Percentiles rank a stretch among this genome's conserved stretches.
phyloP scores from a whole-genome alignment of 2,113 vertebrate species.

The Brachionichthys hirsutus region DNA sequence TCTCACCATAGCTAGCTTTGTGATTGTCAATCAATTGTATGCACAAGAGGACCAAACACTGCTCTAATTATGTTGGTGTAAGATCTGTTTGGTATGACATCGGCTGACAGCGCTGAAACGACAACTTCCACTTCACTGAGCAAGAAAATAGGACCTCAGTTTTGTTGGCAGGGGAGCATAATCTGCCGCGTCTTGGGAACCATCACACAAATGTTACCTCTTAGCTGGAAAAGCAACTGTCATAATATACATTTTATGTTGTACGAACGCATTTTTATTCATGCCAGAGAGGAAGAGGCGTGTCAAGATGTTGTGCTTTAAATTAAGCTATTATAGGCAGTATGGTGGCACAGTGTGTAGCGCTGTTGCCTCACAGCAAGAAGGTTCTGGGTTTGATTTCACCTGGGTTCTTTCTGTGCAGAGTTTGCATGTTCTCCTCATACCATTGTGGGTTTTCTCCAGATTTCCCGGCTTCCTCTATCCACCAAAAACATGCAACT shows the following conservation, averaged over 20 bases:
- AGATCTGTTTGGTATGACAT: conserved; percentile 56
- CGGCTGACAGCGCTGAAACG: conserved; percentile 62
- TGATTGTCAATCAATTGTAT: conserved; percentile 56
- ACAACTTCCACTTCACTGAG: conserved; percentile 67
- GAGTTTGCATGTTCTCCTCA: too few species aligned
- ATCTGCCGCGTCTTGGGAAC: conserved; percentile 58
- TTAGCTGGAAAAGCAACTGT: conserved; percentile 46
- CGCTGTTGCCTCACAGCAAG: too few species aligned
- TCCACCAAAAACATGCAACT: too few species aligned
- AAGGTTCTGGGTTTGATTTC: too few species aligned
- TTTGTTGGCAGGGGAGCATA: conserved; percentile 54
- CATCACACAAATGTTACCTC: conserved; percentile 51
- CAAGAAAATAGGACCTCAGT: conserved; percentile 61
- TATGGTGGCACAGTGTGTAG: too few species aligned
- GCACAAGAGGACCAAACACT: conserved; percentile 48
- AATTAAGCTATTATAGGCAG: too few species aligned
- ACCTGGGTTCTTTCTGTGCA: too few species aligned
- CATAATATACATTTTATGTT: conserved; percentile 39
- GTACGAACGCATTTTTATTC: conserved; percentile 5
- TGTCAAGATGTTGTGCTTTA: too few species aligned
- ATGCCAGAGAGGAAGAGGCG: background rate
- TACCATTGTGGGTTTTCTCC: too few species aligned
- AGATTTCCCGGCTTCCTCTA: too few species aligned
- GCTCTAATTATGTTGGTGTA: conserved; percentile 66
- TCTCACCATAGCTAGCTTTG: conserved; percentile 33